Evolutionary conservation across 2,888 invertebrate species (phyloP).

Genomic region (Diachrysia chrysitis): DNA sequence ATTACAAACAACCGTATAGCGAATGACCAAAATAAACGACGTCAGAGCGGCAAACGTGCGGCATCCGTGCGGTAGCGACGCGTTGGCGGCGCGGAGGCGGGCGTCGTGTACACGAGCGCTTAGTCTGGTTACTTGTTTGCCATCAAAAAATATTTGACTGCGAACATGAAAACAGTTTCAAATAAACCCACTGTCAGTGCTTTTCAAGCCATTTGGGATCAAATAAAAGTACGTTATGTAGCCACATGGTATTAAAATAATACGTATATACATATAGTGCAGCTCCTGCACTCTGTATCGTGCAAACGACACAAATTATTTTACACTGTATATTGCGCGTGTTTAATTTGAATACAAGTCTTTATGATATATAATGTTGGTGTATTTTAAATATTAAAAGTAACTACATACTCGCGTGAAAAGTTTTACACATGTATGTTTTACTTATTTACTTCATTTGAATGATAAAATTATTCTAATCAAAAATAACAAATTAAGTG

Average conservation of each 20-base stretch:
- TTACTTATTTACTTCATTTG: too few relatives aligned
- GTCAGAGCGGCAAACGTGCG: too few relatives aligned
- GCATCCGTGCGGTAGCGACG: too few relatives aligned
- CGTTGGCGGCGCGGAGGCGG: too few relatives aligned
- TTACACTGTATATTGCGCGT: not conserved
- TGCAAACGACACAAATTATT: not conserved
- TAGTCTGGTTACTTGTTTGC: too few relatives aligned
- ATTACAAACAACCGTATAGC: too few relatives aligned
- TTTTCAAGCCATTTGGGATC: not conserved
- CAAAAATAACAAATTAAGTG: too few relatives aligned
- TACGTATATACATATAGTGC: not conserved
- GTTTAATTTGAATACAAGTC: not conserved
- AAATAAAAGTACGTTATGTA: not conserved
- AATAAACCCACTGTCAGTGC: not conserved
- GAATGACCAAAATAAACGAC: too few relatives aligned
- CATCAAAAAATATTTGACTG: not conserved
- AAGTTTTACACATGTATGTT: too few relatives aligned
- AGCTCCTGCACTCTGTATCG: not conserved
- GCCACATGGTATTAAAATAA: not conserved
- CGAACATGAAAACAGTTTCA: not conserved
- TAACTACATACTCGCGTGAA: too few relatives aligned
- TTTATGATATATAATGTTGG: not conserved
- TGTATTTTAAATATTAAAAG: not conserved
- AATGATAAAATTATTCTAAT: too few relatives aligned
- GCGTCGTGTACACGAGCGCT: too few relatives aligned